These are phyloP conservation scores for Melanchra persicariae DNA, from an alignment of 2,888 invertebrate species.

Conservation along the genomic window DNA sequence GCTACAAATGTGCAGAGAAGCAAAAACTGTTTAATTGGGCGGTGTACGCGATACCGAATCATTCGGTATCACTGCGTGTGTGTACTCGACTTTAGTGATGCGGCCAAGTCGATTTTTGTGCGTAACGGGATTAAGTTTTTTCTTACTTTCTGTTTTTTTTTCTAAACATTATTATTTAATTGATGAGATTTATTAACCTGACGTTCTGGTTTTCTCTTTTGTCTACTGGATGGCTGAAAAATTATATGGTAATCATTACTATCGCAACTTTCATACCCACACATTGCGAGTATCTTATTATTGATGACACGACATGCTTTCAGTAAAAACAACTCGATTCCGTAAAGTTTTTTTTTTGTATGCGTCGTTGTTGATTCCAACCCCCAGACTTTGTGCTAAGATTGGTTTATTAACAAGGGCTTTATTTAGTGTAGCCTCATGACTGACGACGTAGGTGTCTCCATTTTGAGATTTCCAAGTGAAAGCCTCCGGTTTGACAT, in stretches of 20 bases:
- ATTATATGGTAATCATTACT: not conserved
- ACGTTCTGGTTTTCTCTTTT: too few species aligned
- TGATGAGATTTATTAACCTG: too few species aligned
- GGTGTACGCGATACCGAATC: constrained; percentile 80
- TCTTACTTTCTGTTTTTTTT: not conserved
- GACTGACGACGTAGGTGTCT: not conserved
- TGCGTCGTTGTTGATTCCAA: not conserved
- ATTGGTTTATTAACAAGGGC: not conserved
- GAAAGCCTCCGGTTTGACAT: not conserved
- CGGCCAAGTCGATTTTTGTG: constrained; percentile 55
- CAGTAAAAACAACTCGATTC: not conserved
- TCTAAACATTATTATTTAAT: not conserved
- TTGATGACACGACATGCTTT: too few species aligned
- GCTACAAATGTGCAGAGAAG: constrained; percentile 83
- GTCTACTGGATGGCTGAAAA: not conserved
- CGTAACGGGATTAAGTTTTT: constrained; percentile 6
- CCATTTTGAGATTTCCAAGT: not conserved
- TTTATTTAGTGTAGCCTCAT: not conserved
- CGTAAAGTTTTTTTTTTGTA: not conserved
- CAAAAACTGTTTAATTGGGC: constrained; percentile 89
- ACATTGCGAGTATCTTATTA: not conserved
- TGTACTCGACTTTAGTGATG: constrained; percentile 80
- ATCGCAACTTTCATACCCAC: not conserved
- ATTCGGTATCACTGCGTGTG: constrained; percentile 83
- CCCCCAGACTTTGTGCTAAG: not conserved